Evolutionary conservation across 2,888 invertebrate genomes (phyloP), one percentile per base, ranked within the genome.

Genomic region (Eupithecia subumbrata): DNA sequence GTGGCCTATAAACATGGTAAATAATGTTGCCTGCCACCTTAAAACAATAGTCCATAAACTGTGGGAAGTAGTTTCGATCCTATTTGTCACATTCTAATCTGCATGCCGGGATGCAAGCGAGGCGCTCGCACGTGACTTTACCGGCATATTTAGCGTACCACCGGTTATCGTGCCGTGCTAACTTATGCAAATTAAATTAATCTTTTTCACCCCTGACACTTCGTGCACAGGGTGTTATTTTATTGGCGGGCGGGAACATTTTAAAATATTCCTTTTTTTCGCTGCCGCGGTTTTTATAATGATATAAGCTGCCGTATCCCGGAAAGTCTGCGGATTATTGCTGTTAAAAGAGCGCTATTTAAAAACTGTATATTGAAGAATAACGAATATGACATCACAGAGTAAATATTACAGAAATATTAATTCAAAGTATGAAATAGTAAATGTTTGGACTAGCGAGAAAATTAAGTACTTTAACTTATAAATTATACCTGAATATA

Each of bases 111-210:
- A 86, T 82, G 84, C 83, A 83, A 84, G 76, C 78, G 79, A 80
- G 78, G 81, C 81, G 78, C 70, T 37, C 82, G 82, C 82, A 92
- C 93, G 93, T 92, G 93, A 92, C 93, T 92, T 81, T 84, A 83
- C 84, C 84, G 87, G 90, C 90, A 89, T 90, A 89, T 90, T 90
- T 88, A 86, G 88, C 88, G 83, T 84, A 80, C 82, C 80, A 30
- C 79, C 82, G 85, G 88, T 90, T 90, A 90, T 88, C 90, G 89
- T 91, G 92, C 89, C 89, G 25, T 56, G 52, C 25, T 25, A 91
- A 92, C 90, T 92, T 93, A 93, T 94, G 93, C 90, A 92, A 93
- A 94, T 93, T 92, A 91, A 92, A 93, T 93, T 93, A 94, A 93
- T 93, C 90, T 92, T 92, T 91, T 92, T 91, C 87, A 88, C 87